Evolutionary conservation across 2,113 vertebrate species (phyloP), one percentile per base, ranked within the genome.

Genomic region (Jaculus jaculus): DNA sequence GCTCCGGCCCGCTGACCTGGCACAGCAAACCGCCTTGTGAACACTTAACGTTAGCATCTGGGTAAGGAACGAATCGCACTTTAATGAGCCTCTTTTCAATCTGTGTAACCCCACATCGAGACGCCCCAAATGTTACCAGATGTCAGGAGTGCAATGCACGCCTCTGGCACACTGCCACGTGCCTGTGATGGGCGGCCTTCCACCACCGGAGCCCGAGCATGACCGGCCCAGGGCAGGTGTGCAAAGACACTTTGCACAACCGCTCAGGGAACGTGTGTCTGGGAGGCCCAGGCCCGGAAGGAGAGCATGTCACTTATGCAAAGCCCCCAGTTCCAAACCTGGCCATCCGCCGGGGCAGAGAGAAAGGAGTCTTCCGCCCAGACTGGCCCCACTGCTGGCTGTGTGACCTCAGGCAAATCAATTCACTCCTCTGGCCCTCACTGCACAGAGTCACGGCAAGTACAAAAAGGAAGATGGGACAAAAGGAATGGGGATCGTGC

Each of bases 61-160:
- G 6, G n/a, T 94, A 96, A 91, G 28, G 80, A 24, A 0, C 89
- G 96, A 96, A 96, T 96, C 90, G 87, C 96, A 78, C 93, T 90
- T 93, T 87, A 91, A 88, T 92, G 92, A 95, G 90, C 85, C 95
- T 90, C 92, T 97, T 97, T 97, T 89, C 96, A 95, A 77, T 94
- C 68, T 97, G 95, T 94, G 95, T 94, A 90, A 92, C 66, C 86
- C 88, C 84, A 82, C 86, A 71, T 60, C 95, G 87, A 94, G 92
- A 73, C 95, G 85, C 97, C 92, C 72, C 93, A 98, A 97, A 97
- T 1, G 47, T 72, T 97, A 92, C 94, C 96, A 97, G 97, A 97
- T 96, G 97, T 94, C 94, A 34, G n/a, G 94, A 93, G 91, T 80
- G 96, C 85, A 88, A 79, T 54, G 65, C 68, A 73, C 34, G 84